Evolutionary conservation across 2,113 vertebrate species (phyloP).

Genomic region (Calidris pygmaea): DNA sequence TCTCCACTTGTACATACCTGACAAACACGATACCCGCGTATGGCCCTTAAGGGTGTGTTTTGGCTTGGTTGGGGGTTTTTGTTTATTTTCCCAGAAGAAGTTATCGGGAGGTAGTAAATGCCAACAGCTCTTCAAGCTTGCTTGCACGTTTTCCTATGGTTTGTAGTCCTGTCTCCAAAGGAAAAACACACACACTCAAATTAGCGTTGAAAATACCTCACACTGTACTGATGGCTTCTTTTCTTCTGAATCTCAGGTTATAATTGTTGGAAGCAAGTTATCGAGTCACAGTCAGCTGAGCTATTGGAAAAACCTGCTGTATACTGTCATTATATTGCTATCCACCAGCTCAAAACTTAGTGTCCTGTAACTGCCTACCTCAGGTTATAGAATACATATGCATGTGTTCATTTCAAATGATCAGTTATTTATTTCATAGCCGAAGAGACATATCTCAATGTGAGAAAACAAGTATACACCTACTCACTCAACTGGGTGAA

Average conservation of each 20-base stretch:
- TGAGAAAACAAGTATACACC: neutral
- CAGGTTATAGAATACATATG: neutral
- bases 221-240: neutral
- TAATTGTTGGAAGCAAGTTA: neutral
- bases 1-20: neutral
- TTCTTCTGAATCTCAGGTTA: neutral
- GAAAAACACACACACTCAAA: neutral
- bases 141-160: neutral
- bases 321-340: neutral
- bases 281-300: neutral
- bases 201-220: neutral
- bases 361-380: neutral
- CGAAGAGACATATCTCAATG: neutral
- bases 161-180: neutral
- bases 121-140: neutral
- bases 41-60: neutral
- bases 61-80: neutral
- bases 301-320: neutral
- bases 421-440: slow-evolving; percentile 7
- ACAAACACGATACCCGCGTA: neutral
- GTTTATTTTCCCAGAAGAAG: neutral
- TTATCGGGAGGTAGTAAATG: neutral
- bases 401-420: neutral
- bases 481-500: neutral
- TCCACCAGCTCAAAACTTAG: neutral